Evolutionary conservation across 2,888 invertebrate species (phyloP), one percentile per base, ranked within the genome.

Genomic region (Aquatica leii): DNA sequence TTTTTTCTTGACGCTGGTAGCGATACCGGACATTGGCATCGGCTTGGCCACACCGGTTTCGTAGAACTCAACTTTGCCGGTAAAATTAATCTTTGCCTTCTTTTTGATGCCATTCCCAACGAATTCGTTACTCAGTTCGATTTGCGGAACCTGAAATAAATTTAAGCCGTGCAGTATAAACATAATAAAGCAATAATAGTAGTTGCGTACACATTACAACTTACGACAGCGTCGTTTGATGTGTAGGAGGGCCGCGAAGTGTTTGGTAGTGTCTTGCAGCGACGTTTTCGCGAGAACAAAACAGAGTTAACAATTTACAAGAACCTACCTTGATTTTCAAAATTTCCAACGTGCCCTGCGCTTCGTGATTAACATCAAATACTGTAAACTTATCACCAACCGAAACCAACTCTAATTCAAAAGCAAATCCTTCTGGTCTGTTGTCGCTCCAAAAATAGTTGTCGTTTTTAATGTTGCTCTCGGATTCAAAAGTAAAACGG

Each of bases 381-480:
- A 91, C 86, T n/a, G 89, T 88, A 74, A 90, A 91, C 76, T 89
- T 88, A 71, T 91, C 89, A 14, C 90, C 90, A 58, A 86, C 82
- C 11, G 87, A 86, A 4, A 91, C 84, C 0, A 89, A 86, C 75
- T 88, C 88, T 64, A 89, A 81, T 77, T 89, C 89, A 79, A 92
- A 91, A 31, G 87, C 88, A 77, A 87, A 92, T 52, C 92, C 92
- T 78, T 88, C 88, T 1, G 88, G 87, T 66, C 86, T 83, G 34
- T 90, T 91, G 81, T 92, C 92, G 18, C 90, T 89, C 90, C 91
- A 92, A 83, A 92, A 92, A 79, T 88, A 91, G 76, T 90, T 89
- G 66, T 86, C 84, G 81, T 90, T 90, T 43, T 89, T 83, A 37
- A 84, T 84, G 31, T 84, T 85, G 46, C 84, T 82, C 58, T 86